Conservation (phyloP, 2,113 vertebrate species). For the human (Homo sapiens) region DNA sequence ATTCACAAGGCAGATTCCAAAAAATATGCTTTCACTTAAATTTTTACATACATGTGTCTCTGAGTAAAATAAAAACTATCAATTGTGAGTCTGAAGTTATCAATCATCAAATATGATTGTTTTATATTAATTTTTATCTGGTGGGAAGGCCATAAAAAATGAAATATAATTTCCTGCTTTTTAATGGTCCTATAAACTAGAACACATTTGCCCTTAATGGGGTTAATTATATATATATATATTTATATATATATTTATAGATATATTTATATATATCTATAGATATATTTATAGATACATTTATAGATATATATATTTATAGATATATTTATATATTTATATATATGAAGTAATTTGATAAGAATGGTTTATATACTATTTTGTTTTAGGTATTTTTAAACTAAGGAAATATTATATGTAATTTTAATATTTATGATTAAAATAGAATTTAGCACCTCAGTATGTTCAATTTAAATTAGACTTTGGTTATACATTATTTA, state of each 20-base stretch:
- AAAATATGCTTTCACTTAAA: slow-evolving; percentile 49
- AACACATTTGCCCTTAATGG: slow-evolving; percentile 5
- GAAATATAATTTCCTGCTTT: not conserved
- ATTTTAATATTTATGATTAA: slow-evolving; percentile 56
- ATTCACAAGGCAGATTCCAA: not conserved
- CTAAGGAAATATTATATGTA: slow-evolving; percentile 12
- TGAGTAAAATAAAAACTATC: slow-evolving; percentile 27
- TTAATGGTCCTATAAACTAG: not conserved
- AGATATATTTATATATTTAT: not conserved
- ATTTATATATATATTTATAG: too few species aligned
- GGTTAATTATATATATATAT: not conserved
- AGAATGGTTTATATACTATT: slow-evolving; percentile 40
- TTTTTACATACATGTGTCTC: not conserved
- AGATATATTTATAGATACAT: too few species aligned
- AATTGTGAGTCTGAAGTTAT: not conserved
- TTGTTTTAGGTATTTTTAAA: slow-evolving; percentile 44
- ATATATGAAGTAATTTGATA: slow-evolving; percentile 28
- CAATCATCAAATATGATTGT: not conserved
- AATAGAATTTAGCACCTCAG: slow-evolving; percentile 33
- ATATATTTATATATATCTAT: too few species aligned
- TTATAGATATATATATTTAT: too few species aligned
- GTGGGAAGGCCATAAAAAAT: not conserved
- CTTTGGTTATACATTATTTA: slow-evolving; percentile 31
- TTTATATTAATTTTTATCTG: slow-evolving; percentile 33
- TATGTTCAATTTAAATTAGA: slow-evolving; percentile 29